Conservation (phyloP, 2,113 vertebrate genomes). For the Oncorhynchus kisutch region DNA sequence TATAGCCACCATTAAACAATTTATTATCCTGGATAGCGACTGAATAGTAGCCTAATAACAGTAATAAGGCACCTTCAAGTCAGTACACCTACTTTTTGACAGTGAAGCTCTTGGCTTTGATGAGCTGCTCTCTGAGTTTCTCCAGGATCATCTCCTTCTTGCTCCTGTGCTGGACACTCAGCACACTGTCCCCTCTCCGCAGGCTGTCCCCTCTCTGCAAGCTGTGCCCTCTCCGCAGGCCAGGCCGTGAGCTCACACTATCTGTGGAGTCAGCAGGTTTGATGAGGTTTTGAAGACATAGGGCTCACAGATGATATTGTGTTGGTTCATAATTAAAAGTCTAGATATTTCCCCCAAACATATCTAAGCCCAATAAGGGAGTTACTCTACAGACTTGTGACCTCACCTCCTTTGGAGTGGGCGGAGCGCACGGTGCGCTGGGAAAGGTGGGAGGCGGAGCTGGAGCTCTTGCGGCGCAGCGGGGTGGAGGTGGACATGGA, state of each 20-base stretch:
- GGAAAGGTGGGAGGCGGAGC: constrained; percentile 72
- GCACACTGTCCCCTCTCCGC: constrained; percentile 73
- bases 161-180: constrained; percentile 78
- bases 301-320: too few relatives aligned
- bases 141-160: constrained; percentile 82
- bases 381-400: neutral
- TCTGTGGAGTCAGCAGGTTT: constrained; percentile 59
- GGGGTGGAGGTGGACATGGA: constrained; percentile 27
- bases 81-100: constrained; percentile 81
- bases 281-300: too few relatives aligned
- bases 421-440: constrained; percentile 51
- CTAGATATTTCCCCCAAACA: too few relatives aligned
- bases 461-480: constrained; percentile 73
- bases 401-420: constrained; percentile 47
- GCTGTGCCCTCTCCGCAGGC: constrained; percentile 42
- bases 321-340: too few relatives aligned
- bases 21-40: neutral
- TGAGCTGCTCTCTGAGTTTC: constrained; percentile 82
- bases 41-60: neutral
- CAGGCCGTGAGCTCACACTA: constrained; percentile 81
- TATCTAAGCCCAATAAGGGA: neutral
- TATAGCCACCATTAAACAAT: too few relatives aligned
- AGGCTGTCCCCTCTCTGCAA: too few relatives aligned
- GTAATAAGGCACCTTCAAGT: neutral
- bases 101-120: constrained; percentile 81